Evolutionary conservation across 2,113 vertebrate genomes (phyloP).

Genomic region (Pica pica): DNA sequence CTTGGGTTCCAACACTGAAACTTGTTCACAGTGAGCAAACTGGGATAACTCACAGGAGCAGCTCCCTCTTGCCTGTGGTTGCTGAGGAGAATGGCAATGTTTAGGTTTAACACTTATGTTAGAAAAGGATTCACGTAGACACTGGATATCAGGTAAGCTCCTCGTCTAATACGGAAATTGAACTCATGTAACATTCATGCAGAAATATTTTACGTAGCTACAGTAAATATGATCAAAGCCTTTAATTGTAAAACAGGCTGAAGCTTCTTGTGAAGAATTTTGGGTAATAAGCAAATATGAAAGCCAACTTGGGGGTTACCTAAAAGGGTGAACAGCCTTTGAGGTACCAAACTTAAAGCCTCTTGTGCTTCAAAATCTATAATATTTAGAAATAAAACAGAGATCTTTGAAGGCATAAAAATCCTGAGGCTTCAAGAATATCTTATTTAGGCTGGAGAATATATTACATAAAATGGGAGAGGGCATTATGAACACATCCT

Average conservation of each 20-base stretch:
- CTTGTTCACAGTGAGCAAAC: neutral
- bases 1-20: neutral
- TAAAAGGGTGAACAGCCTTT: slow-evolving; percentile 49
- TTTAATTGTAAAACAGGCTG: slow-evolving; percentile 54
- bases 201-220: slow-evolving; percentile 31
- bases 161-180: neutral
- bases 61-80: neutral
- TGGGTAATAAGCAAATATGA: slow-evolving; percentile 41
- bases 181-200: slow-evolving; percentile 43
- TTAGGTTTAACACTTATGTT: neutral
- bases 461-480: slow-evolving; percentile 21
- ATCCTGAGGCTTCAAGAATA: slow-evolving; percentile 39
- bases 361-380: slow-evolving; percentile 55
- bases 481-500: neutral
- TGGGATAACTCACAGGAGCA: neutral
- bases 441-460: slow-evolving; percentile 39
- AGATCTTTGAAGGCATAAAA: slow-evolving; percentile 25
- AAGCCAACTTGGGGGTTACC: slow-evolving; percentile 44
- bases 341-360: slow-evolving; percentile 44
- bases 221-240: slow-evolving; percentile 59
- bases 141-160: neutral
- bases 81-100: neutral
- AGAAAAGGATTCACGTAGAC: neutral
- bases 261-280: slow-evolving; percentile 42
- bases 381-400: slow-evolving; percentile 56